These are phyloP conservation scores for Pogonus chalceus DNA, from an alignment of 1,140 invertebrate genomes.

Conservation along the genomic window DNA sequence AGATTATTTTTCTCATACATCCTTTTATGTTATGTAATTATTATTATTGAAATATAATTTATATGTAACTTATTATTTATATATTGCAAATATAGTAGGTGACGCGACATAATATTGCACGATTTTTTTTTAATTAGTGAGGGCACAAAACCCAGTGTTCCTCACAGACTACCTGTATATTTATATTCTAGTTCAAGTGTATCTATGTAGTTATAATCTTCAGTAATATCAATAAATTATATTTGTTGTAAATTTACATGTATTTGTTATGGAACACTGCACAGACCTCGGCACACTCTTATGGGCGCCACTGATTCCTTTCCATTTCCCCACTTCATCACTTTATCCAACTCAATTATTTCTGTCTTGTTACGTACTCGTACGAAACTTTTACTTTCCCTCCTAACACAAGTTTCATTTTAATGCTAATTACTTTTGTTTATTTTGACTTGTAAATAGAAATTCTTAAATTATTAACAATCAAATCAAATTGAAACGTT, in stretches of 20 bases:
- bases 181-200: slow-evolving; percentile 31
- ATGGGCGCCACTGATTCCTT: background rate
- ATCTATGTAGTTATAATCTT: slow-evolving; percentile 25
- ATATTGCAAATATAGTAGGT: slow-evolving; percentile 17
- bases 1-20: slow-evolving; percentile 6
- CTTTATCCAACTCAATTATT: background rate
- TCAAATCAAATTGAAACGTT: background rate
- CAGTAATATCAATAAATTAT: slow-evolving; percentile 35
- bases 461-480: background rate
- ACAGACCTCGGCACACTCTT: slow-evolving; percentile 18
- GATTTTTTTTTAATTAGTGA: slow-evolving; percentile 30
- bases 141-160: slow-evolving; percentile 19
- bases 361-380: slow-evolving; percentile 8
- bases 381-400: slow-evolving; percentile 12
- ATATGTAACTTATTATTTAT: slow-evolving; percentile 40
- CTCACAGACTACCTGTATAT: slow-evolving; percentile 31
- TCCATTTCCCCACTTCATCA: background rate
- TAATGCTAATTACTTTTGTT: background rate
- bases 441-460: background rate
- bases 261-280: slow-evolving; percentile 14
- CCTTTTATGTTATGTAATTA: slow-evolving; percentile 37
- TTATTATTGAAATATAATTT: slow-evolving; percentile 37
- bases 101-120: slow-evolving; percentile 13
- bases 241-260: slow-evolving; percentile 29
- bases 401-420: no score